Evolutionary conservation across 2,113 vertebrate species (phyloP).

Genomic region (Siphamia tubifer): DNA sequence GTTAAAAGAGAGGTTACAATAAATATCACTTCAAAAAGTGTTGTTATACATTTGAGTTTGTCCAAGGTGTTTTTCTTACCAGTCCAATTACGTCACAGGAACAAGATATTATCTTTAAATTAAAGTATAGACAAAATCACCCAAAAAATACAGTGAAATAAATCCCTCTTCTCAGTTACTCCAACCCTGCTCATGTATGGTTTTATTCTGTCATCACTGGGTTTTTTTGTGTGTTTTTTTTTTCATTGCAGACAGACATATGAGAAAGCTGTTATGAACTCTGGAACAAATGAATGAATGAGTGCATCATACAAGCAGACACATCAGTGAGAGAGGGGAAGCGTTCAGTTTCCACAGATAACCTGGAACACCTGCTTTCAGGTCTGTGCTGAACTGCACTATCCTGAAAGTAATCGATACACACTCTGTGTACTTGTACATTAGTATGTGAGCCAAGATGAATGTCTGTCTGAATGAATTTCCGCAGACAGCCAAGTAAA

Average conservation of each 20-base stretch:
- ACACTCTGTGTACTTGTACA: neutral
- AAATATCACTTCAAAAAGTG: neutral
- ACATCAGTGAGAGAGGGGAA: constrained; percentile 16
- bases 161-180: neutral
- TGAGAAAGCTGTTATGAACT: neutral
- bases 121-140: neutral
- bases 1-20: neutral
- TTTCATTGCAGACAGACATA: neutral
- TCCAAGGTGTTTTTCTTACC: constrained; percentile 10
- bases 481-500: constrained; percentile 15
- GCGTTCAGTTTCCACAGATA: constrained; percentile 50
- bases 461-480: neutral
- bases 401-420: neutral
- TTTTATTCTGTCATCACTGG: neutral
- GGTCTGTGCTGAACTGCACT: neutral
- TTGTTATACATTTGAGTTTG: neutral
- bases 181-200: neutral
- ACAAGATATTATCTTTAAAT: no score
- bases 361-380: constrained; percentile 49
- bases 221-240: no score
- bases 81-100: neutral
- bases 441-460: neutral
- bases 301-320: constrained; percentile 10
- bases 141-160: neutral
- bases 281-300: neutral